Evolutionary conservation across 2,113 vertebrate species (phyloP).

Genomic region (Hemiscyllium ocellatum): DNA sequence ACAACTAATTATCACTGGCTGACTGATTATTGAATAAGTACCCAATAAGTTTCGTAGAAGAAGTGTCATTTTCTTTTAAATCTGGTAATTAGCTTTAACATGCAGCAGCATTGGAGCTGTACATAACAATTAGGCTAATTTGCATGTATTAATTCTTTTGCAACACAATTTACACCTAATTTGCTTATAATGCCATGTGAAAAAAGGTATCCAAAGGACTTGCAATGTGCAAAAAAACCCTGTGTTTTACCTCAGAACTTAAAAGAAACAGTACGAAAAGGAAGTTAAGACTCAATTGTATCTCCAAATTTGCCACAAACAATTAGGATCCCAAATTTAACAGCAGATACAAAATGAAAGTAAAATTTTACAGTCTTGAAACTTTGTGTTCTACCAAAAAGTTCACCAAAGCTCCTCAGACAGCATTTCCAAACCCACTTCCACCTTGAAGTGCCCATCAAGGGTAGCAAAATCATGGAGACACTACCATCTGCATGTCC

Average conservation of each 20-base stretch:
- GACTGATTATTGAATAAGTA: slow-evolving; percentile 32
- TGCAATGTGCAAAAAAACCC: not conserved
- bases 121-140: slow-evolving; percentile 35
- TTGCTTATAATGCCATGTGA: not conserved
- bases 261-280: too few relatives aligned
- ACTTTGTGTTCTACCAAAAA: too few relatives aligned
- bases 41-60: not conserved
- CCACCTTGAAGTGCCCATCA: too few relatives aligned
- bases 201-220: not conserved
- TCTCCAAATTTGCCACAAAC: not conserved
- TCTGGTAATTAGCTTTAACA: not conserved
- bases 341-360: not conserved
- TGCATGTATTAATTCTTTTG: slow-evolving; percentile 23
- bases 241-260: not conserved
- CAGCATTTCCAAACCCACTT: too few relatives aligned
- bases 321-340: not conserved
- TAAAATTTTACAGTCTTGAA: not conserved
- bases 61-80: slow-evolving; percentile 27
- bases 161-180: not conserved
- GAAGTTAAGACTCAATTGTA: not conserved
- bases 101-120: not conserved
- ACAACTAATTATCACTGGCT: slow-evolving; percentile 28
- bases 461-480: too few relatives aligned
- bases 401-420: too few relatives aligned
- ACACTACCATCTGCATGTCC: too few relatives aligned